Base-by-base conservation (phyloP, 2,797 vertebrate species). In the Florisuga fusca region DNA sequence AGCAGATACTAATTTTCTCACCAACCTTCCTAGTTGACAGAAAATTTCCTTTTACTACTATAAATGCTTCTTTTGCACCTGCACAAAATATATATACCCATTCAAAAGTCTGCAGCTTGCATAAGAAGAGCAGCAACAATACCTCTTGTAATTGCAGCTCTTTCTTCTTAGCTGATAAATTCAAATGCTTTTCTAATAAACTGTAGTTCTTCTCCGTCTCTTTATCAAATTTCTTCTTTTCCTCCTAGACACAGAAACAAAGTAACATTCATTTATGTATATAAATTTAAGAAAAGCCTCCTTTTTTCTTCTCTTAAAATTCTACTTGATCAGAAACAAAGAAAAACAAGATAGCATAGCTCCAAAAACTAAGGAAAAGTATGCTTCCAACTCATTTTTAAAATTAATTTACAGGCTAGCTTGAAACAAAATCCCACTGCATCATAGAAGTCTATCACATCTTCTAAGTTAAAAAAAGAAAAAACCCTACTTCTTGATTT, bases 161-260 rank as follows among this genome's bases (percentile, higher is more conserved):
- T 96, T 99, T 99, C 98, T 99, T 99, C 98, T 99, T 99, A n/a
- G 99, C 98, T 15, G 99, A 99, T 97, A 99, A 98, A 95, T 98
- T 99, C 93, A 99, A 97, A 97, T 99, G 99, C 85, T 99, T 99
- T 94, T 99, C 99, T 97, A 99, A 96, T 48, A 98, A 98, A 95
- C 98, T 99, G 96, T 99, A 99, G 97, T 99, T 99, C 94, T 99
- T 99, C 94, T 99, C 99, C 0, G 99, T 99, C 97, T 99, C 99
- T 97, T 99, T 99, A 97, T 99, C 99, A 91, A 99, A 99, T 95
- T 97, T 99, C 98, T 99, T 99, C 96, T 98, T 99, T 97, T 99
- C 99, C 85, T 98, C 98, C 99, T 99, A 89, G 50, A 80, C 7
- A 95, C 3, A 94, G 74, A 89, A 96, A 88, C 23, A 96, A 88